Evolutionary conservation across 2,797 vertebrate species (phyloP).

Genomic region (Threskiornis aethiopicus): DNA sequence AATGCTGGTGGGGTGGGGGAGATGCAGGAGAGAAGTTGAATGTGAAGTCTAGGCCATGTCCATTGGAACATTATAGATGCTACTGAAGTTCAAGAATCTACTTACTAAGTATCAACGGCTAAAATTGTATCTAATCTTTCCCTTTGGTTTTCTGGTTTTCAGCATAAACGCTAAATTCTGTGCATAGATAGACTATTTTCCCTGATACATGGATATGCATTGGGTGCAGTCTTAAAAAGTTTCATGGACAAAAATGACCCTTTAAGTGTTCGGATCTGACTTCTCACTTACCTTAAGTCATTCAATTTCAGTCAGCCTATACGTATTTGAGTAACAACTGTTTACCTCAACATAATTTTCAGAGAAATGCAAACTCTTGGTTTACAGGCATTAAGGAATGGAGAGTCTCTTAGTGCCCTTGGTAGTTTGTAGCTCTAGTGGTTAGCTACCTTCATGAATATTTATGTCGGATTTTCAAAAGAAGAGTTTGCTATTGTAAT

Average conservation of each 20-base stretch:
- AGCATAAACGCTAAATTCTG: neutral
- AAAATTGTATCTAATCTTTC: neutral
- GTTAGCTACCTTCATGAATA: neutral
- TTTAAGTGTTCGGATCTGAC: neutral
- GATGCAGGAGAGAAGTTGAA: neutral
- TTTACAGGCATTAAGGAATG: neutral
- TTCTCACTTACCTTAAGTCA: neutral
- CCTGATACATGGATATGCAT: fast-evolving
- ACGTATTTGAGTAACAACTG: neutral
- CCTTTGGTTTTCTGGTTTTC: neutral
- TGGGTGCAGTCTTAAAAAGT: neutral
- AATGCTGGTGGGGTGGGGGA: neutral
- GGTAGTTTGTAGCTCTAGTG: neutral
- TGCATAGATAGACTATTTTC: neutral
- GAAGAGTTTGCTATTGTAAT: neutral
- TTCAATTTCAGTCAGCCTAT: neutral
- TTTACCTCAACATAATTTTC: neutral
- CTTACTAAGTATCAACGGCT: neutral
- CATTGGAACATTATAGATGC: neutral
- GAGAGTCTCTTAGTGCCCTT: neutral
- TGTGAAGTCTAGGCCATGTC: neutral
- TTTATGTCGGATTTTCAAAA: neutral
- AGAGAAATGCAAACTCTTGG: neutral
- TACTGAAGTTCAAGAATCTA: neutral
- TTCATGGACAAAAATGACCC: neutral